These are phyloP conservation scores for Florisuga fusca DNA, from an alignment of 2,797 vertebrate genomes.

Conservation along the genomic window DNA sequence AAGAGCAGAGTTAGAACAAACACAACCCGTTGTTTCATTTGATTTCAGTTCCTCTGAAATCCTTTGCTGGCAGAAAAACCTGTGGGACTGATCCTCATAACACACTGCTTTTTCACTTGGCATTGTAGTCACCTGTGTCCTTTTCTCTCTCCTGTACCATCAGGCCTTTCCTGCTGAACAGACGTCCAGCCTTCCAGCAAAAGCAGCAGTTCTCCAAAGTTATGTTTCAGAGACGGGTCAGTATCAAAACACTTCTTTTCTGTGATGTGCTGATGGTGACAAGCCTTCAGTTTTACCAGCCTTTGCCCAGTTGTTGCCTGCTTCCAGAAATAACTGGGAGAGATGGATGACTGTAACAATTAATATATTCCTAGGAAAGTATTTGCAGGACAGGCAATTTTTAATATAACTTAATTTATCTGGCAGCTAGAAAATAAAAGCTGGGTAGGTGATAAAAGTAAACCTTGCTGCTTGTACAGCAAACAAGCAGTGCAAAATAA, in stretches of 20 bases:
- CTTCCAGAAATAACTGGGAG: neutral
- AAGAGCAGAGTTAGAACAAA: neutral
- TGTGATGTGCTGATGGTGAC: neutral
- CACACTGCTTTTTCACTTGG: neutral
- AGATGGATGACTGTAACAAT: neutral
- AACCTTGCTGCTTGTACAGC: neutral
- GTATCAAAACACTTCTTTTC: neutral
- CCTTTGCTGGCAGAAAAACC: constrained; percentile 8
- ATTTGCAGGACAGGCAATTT: neutral
- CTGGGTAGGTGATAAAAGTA: neutral
- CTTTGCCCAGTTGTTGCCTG: neutral
- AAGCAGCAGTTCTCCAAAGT: constrained; percentile 49
- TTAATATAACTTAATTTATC: neutral
- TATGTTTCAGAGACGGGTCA: constrained; percentile 73
- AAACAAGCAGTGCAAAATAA: neutral
- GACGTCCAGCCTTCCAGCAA: constrained; percentile 59
- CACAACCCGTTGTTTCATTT: neutral
- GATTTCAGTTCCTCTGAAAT: neutral
- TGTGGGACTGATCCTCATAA: neutral
- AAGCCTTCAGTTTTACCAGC: neutral
- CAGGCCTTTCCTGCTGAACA: constrained; percentile 68
- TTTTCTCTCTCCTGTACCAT: neutral
- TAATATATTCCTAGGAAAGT: neutral
- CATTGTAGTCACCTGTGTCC: neutral
- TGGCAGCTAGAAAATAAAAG: neutral